A percentile compares a stretch with the other conserved stretches of the same genome.
phyloP scores from a whole-genome alignment of 2,888 invertebrate genomes.

The Thyatira batis region DNA sequence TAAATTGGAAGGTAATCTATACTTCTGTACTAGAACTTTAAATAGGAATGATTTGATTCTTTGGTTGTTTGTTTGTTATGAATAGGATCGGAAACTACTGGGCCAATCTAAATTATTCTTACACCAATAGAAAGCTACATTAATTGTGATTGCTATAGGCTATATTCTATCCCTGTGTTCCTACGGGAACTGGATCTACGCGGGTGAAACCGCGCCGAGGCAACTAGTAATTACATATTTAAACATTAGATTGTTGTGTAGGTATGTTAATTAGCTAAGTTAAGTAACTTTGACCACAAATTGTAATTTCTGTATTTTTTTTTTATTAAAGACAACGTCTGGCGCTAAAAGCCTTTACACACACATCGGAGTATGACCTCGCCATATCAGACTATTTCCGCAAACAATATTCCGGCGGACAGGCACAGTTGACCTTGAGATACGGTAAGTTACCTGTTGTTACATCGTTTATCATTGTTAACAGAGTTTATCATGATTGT shows the following conservation, averaged over 20 bases:
- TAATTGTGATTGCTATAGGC: too few relatives aligned
- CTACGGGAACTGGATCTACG: too few relatives aligned
- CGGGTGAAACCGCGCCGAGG: too few relatives aligned
- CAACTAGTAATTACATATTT: not conserved
- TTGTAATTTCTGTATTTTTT: not conserved
- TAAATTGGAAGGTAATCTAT: slow-evolving; percentile 14
- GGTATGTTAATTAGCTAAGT: not conserved
- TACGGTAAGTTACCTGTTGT: slow-evolving; percentile 84
- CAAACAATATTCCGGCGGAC: slow-evolving; percentile 90
- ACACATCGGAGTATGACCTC: slow-evolving; percentile 96
- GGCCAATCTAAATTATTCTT: too few relatives aligned
- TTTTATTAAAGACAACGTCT: slow-evolving; percentile 85
- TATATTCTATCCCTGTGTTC: too few relatives aligned
- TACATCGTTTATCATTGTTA: slow-evolving; percentile 3
- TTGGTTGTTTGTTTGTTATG: too few relatives aligned
- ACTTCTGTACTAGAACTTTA: too few relatives aligned
- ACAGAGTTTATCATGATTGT: not conserved
- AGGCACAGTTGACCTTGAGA: slow-evolving; percentile 91
- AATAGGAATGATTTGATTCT: too few relatives aligned
- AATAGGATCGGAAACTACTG: too few relatives aligned
- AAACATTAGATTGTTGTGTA: not conserved
- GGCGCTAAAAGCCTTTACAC: slow-evolving; percentile 96
- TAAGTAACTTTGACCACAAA: not conserved
- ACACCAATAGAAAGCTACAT: too few relatives aligned
- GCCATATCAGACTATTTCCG: slow-evolving; percentile 98